phyloP scores from a whole-genome alignment of 2,888 invertebrate genomes.

The Urechis unicinctus region DNA sequence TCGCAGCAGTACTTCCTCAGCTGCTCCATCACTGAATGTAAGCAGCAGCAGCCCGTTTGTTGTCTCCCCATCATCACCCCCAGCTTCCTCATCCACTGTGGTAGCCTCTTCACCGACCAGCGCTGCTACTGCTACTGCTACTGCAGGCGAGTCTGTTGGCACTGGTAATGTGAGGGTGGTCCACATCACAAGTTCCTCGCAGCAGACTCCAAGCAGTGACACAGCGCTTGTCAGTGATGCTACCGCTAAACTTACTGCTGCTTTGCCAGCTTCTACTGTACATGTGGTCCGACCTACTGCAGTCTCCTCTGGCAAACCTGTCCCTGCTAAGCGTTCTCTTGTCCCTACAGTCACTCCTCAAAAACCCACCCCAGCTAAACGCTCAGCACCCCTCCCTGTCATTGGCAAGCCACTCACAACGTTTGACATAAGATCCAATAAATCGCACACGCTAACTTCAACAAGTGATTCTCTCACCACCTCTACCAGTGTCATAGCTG shows the following conservation, averaged over 20 bases:
- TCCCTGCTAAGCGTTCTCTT: too few relatives aligned
- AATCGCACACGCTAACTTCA: neutral
- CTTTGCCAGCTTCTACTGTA: neutral
- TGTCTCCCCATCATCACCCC: neutral
- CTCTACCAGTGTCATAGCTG: neutral
- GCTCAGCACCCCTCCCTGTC: neutral
- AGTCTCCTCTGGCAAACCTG: too few relatives aligned
- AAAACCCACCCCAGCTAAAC: too few relatives aligned
- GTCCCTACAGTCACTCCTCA: too few relatives aligned
- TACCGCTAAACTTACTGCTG: neutral
- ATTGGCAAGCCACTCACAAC: neutral
- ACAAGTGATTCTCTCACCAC: neutral
- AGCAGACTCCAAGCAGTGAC: too few relatives aligned
- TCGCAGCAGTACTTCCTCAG: too few relatives aligned
- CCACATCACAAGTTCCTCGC: too few relatives aligned
- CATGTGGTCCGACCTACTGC: too few relatives aligned
- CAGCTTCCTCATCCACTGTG: neutral
- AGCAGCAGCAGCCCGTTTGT: neutral
- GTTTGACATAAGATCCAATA: neutral
- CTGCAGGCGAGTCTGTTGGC: too few relatives aligned
- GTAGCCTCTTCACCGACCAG: neutral
- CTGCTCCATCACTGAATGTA: too few relatives aligned
- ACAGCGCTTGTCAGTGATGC: neutral
- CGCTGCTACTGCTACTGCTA: neutral
- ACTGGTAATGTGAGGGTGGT: too few relatives aligned